Evolutionary conservation across 2,113 vertebrate genomes (phyloP).

Genomic region (Dicerorhinus sumatrensis): DNA sequence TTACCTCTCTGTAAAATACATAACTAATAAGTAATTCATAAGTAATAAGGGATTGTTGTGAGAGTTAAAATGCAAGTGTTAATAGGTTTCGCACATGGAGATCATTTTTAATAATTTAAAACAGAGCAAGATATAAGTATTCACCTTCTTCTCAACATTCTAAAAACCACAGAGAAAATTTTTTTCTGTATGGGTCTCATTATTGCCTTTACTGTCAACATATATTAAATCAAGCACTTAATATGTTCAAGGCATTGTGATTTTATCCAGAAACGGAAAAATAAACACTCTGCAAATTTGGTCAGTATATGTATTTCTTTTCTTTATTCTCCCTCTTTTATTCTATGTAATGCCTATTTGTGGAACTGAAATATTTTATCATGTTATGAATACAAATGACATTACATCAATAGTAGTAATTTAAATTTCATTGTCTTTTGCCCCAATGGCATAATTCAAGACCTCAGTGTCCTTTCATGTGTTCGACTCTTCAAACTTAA

Average conservation of each 20-base stretch:
- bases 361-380: neutral
- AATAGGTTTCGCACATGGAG: neutral
- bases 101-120: neutral
- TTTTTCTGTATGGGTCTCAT: neutral
- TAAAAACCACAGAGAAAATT: neutral
- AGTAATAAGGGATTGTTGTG: neutral
- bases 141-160: neutral
- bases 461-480: neutral
- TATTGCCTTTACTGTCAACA: neutral
- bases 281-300: neutral
- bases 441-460: neutral
- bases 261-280: constrained; percentile 24
- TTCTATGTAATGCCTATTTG: neutral
- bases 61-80: neutral
- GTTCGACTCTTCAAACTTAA: neutral
- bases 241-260: neutral
- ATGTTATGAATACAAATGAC: neutral
- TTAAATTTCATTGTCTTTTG: neutral
- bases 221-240: neutral
- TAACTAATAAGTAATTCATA: neutral
- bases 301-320: neutral
- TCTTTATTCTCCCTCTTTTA: neutral
- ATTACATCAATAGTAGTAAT: neutral
- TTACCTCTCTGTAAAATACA: neutral
- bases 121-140: neutral